A percentile compares a stretch with the other conserved stretches of the same genome.
phyloP scores from a whole-genome alignment of 2,888 invertebrate species.

The Rutpela maculata region DNA sequence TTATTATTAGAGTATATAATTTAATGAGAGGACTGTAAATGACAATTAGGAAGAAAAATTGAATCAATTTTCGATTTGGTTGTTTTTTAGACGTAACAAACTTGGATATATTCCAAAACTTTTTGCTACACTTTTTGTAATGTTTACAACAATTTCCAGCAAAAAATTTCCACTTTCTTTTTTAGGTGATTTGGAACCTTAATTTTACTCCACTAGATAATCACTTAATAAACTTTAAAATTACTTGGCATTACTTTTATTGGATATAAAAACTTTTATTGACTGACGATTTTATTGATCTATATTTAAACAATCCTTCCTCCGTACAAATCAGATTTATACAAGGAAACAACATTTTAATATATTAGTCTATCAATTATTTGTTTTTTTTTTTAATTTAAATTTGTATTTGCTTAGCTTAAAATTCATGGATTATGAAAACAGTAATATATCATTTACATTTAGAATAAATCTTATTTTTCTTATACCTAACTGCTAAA shows the following conservation, averaged over 20 bases:
- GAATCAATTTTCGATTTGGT: too few relatives aligned
- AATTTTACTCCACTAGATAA: too few relatives aligned
- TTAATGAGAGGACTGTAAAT: too few relatives aligned
- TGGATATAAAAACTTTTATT: neutral
- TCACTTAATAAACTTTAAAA: too few relatives aligned
- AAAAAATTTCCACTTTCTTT: too few relatives aligned
- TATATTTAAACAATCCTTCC: neutral
- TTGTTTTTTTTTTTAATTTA: neutral
- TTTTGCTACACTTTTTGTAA: too few relatives aligned
- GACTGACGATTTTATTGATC: neutral
- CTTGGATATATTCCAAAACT: too few relatives aligned
- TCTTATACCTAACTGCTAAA: neutral
- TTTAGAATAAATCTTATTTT: neutral
- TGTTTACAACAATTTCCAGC: too few relatives aligned
- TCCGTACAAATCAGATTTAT: neutral
- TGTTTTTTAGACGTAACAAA: too few relatives aligned
- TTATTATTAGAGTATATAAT: too few relatives aligned
- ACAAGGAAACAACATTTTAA: neutral
- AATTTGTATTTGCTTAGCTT: conserved; percentile 12
- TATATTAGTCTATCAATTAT: neutral
- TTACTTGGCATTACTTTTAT: neutral
- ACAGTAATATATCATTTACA: conserved; percentile 14
- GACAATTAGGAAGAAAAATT: too few relatives aligned
- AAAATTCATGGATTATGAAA: neutral
- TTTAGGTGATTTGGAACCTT: too few relatives aligned